Base-by-base conservation (phyloP, 53 echinoderm and acorn worm genomes). In the Echinometra lucunter region DNA sequence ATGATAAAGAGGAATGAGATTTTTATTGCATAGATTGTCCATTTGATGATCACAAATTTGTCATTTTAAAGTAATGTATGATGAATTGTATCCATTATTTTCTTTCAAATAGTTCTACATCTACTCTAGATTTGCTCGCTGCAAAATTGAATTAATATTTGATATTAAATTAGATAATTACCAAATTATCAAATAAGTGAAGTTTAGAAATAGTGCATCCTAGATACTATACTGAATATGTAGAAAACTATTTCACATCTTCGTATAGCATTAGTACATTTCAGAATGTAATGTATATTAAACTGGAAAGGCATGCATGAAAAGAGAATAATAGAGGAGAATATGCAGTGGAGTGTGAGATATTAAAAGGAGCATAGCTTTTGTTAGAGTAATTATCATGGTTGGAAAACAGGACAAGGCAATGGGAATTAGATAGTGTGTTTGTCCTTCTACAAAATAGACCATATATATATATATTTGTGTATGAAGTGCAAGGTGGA, bases 401-500 rank as follows among this genome's bases (percentile, higher is more conserved):
- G 37, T 57, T 34, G 32, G 63, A 89, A 89, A 89, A 60, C 63
- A 35, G 40, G 89, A 49, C 60, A 89, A 89, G 89, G 37, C 53
- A 57, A 34, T 23, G 60, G 23, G 89, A 58, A 35, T 25, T 34
- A 58, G 57, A 89, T 85, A 85, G 35, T 60, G 25, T 89, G 23
- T 89, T 60, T 63, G 89, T 89, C 89, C 89, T 89, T 89, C 34
- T 40, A 89, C 1, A 89, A 89, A 60, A 60, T 89, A 89, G 89
- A 89, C 60, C 89, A 89, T 89, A 89, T 89, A 89, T 89, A 89
- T 89, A 89, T 89, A 89, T 89, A 89, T 89, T 60, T 91, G 91
- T 91, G 70, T 69, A 72, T 91, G 66, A 17, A 66, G 44, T 40
- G 66, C 47, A 67, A 21, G 45, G 69, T 89, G 3, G 44, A 91